Evolutionary conservation across 2,888 invertebrate species (phyloP).

Genomic region (Sicus ferrugineus): DNA sequence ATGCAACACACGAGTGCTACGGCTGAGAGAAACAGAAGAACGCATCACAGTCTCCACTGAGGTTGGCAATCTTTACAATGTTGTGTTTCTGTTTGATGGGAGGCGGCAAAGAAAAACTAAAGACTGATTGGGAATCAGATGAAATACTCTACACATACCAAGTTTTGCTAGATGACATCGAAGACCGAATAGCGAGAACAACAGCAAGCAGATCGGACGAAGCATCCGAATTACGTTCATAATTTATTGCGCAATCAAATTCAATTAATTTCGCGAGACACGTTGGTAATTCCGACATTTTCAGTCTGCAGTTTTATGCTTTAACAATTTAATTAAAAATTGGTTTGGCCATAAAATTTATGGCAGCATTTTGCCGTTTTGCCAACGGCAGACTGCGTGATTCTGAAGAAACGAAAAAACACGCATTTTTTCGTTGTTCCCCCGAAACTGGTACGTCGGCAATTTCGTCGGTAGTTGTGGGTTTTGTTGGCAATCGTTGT

Average conservation of each 20-base stretch:
- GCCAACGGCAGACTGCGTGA: conserved; percentile 1
- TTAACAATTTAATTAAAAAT: conserved; percentile 53
- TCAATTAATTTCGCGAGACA: conserved; percentile 35
- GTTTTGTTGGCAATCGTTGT: neutral
- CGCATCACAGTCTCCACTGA: too few species aligned
- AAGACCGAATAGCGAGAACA: too few species aligned
- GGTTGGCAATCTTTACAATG: too few species aligned
- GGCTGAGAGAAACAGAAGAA: too few species aligned
- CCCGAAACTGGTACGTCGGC: neutral
- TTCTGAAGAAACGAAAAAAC: neutral
- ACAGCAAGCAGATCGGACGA: too few species aligned
- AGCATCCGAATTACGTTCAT: neutral
- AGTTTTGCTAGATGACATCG: too few species aligned
- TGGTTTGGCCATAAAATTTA: conserved; percentile 44
- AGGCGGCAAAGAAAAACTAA: too few species aligned
- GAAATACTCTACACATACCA: too few species aligned
- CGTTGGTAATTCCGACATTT: conserved; percentile 35
- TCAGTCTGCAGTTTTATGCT: conserved; percentile 21
- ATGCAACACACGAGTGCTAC: too few species aligned
- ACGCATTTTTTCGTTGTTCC: neutral
- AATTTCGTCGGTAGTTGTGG: neutral
- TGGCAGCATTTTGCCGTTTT: conserved; percentile 7
- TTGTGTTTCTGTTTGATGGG: too few species aligned
- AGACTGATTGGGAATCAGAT: too few species aligned
- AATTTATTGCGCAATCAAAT: conserved; percentile 13